Evolutionary conservation across 2,113 vertebrate genomes (phyloP).

Genomic region (Ceyx margarethae): DNA sequence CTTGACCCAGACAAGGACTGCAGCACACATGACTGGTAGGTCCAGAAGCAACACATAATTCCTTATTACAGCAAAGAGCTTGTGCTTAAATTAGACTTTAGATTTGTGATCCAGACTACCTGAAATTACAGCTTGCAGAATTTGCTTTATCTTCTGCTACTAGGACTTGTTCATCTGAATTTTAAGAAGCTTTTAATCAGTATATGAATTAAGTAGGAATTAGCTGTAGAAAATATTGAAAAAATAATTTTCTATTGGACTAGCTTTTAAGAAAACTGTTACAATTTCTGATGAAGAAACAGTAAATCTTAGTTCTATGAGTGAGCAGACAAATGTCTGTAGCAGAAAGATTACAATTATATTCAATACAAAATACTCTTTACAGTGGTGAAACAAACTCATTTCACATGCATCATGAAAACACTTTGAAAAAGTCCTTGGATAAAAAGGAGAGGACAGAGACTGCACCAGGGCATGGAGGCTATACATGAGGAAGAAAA

Average conservation of each 20-base stretch:
- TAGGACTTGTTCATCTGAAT: background rate
- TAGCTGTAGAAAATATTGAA: background rate
- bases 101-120: background rate
- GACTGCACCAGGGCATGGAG: background rate
- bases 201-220: background rate
- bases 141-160: background rate
- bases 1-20: background rate
- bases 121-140: background rate
- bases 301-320: background rate
- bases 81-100: background rate
- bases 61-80: background rate
- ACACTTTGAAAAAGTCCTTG: background rate
- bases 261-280: background rate
- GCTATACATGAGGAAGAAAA: background rate
- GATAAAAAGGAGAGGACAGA: background rate
- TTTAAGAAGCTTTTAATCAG: background rate
- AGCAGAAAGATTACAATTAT: background rate
- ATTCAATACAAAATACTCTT: background rate
- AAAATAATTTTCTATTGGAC: background rate
- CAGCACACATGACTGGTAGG: background rate
- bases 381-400: background rate
- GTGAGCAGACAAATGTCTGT: background rate
- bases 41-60: background rate
- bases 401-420: background rate
- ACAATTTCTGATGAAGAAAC: background rate